Conservation (phyloP, 1,140 invertebrate genomes). For the Tyrophagus putrescentiae region DNA sequence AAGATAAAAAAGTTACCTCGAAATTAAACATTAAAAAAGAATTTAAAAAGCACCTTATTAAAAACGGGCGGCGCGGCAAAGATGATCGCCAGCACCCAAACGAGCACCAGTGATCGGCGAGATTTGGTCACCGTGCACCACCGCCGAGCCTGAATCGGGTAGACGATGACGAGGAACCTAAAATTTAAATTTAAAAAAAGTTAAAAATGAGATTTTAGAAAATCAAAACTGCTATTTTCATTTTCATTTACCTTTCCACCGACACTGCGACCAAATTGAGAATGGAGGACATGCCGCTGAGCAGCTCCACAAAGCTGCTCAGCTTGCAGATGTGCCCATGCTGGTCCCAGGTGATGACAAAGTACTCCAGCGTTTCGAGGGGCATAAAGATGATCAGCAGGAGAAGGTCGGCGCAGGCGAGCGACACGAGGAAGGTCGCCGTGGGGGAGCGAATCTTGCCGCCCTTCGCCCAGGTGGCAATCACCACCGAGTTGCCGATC, state of each 20-base stretch:
- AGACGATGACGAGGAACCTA: constrained; percentile 30
- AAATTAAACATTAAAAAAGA: background rate
- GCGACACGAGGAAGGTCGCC: constrained; percentile 28
- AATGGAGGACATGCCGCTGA: constrained; percentile 27
- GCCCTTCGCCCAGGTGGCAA: constrained; percentile 24
- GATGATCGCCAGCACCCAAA: constrained; percentile 30
- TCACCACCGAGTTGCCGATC: constrained; percentile 30
- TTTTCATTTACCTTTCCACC: constrained; percentile 26
- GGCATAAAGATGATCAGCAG: constrained; percentile 28
- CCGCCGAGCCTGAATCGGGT: constrained; percentile 28
- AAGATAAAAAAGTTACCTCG: background rate
- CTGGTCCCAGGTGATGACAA: constrained; percentile 26
- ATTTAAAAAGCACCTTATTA: constrained; percentile 32
- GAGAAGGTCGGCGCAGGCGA: constrained; percentile 28
- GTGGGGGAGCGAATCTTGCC: constrained; percentile 26
- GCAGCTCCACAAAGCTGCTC: constrained; percentile 23
- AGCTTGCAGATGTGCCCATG: constrained; percentile 27
- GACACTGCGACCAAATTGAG: constrained; percentile 28
- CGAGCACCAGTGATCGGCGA: constrained; percentile 23
- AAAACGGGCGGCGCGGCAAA: constrained; percentile 33
- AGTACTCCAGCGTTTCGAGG: constrained; percentile 28
- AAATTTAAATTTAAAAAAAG: constrained; percentile 23
- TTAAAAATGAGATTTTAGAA: background rate
- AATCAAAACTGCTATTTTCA: background rate
- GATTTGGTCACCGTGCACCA: constrained; percentile 28